A percentile compares a stretch with the other conserved stretches of the same genome.
phyloP scores from a whole-genome alignment of 2,797 vertebrate species.

The Tangara arthus region DNA sequence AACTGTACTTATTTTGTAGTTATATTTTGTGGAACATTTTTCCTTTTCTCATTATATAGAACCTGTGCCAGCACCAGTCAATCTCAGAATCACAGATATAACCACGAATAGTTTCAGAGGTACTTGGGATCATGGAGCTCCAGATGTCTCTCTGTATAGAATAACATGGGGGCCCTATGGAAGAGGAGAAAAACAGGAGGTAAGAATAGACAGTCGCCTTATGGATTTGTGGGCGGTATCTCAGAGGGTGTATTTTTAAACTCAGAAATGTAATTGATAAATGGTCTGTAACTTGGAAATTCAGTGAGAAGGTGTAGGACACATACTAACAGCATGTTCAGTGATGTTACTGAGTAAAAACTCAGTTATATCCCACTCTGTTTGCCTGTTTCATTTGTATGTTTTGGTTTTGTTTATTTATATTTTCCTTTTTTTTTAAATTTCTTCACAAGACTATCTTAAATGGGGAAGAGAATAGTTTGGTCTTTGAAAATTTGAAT shows the following conservation, averaged over 20 bases:
- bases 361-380: neutral
- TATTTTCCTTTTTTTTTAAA: neutral
- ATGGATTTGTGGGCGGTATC: neutral
- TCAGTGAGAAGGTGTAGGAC: neutral
- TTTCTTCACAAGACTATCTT: constrained; percentile 82
- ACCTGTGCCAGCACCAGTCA: constrained; percentile 88
- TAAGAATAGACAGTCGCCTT: neutral
- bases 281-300: neutral
- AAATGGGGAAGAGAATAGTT: constrained; percentile 80
- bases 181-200: constrained; percentile 73
- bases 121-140: constrained; percentile 91
- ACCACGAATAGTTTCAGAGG: constrained; percentile 87
- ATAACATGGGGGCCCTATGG: constrained; percentile 85
- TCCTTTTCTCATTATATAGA: constrained; percentile 71
- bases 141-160: constrained; percentile 90
- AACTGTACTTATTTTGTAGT: neutral
- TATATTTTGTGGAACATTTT: neutral
- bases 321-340: neutral
- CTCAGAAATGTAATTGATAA: neutral
- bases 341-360: neutral
- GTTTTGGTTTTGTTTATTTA: neutral
- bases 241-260: neutral
- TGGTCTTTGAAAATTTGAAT: constrained; percentile 84
- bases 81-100: constrained; percentile 86
- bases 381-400: neutral